Conservation (phyloP, 1,140 invertebrate genomes). For the Palaemon carinicauda region DNA sequence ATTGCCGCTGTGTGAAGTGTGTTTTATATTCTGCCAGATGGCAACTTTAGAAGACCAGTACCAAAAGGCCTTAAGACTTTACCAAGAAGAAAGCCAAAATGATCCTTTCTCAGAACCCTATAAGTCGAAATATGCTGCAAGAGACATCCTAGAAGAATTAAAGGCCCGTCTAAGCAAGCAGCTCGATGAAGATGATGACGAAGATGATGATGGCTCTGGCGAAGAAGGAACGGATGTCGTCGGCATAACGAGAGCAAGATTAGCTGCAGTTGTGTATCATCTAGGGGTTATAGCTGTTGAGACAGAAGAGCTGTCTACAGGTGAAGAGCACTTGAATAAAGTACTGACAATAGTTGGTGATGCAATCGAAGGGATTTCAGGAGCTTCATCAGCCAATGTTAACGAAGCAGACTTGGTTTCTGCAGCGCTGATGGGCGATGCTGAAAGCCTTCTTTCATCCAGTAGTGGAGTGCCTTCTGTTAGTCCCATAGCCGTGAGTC, state of each 20-base stretch:
- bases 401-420: conserved; percentile 15
- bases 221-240: conserved; percentile 46
- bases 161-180: conserved; percentile 46
- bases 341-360: conserved; percentile 73
- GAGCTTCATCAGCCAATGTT: conserved; percentile 27
- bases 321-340: conserved; percentile 76
- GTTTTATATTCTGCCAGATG: conserved; percentile 51
- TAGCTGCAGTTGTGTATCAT: conserved; percentile 73
- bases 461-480: conserved; percentile 21
- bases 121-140: conserved; percentile 48
- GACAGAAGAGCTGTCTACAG: conserved; percentile 78
- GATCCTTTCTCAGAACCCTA: conserved; percentile 39
- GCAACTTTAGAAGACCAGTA: conserved; percentile 47
- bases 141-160: conserved; percentile 46
- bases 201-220: conserved; percentile 2
- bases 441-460: conserved; percentile 18
- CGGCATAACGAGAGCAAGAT: conserved; percentile 29
- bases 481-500: conserved; percentile 63
- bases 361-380: background rate
- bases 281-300: conserved; percentile 81
- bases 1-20: conserved; percentile 54
- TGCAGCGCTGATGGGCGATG: conserved; percentile 19
- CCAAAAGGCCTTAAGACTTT: conserved; percentile 42
- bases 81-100: conserved; percentile 29
- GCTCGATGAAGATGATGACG: conserved; percentile 44